phyloP scores from a whole-genome alignment of 2,113 vertebrate species.

The Pseudonaja textilis region DNA sequence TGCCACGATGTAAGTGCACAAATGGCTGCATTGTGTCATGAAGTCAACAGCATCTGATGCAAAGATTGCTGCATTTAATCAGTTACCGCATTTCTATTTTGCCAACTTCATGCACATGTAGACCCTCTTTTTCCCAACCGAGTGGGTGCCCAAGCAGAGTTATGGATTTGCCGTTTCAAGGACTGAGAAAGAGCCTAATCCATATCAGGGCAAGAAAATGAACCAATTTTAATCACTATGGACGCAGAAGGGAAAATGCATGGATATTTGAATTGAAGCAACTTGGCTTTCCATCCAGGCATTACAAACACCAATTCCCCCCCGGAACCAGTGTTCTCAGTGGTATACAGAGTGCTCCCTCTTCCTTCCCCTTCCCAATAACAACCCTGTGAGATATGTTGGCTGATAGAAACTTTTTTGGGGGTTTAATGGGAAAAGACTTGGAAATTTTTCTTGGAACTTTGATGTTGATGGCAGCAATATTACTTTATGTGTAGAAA shows the following conservation, averaged over 20 bases:
- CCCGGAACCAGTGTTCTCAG: not conserved
- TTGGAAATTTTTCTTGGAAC: too few species aligned
- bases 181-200: not conserved
- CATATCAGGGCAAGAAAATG: not conserved
- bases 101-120: not conserved
- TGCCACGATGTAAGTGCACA: not conserved
- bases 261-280: not conserved
- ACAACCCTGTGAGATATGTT: not conserved
- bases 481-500: too few species aligned
- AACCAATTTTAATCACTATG: not conserved
- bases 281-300: not conserved
- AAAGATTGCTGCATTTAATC: not conserved
- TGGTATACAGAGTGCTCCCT: not conserved
- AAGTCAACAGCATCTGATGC: not conserved
- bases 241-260: not conserved
- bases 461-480: too few species aligned
- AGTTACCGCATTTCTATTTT: not conserved
- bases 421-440: too few species aligned
- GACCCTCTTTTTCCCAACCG: not conserved
- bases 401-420: not conserved
- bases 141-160: not conserved
- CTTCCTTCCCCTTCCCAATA: not conserved
- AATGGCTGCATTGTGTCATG: not conserved
- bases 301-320: not conserved
- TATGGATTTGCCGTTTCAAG: not conserved